A percentile compares a stretch with the other conserved stretches of the same genome.
Conservation (phyloP, 2,797 vertebrate genomes). For the Thunnus albacares region DNA sequence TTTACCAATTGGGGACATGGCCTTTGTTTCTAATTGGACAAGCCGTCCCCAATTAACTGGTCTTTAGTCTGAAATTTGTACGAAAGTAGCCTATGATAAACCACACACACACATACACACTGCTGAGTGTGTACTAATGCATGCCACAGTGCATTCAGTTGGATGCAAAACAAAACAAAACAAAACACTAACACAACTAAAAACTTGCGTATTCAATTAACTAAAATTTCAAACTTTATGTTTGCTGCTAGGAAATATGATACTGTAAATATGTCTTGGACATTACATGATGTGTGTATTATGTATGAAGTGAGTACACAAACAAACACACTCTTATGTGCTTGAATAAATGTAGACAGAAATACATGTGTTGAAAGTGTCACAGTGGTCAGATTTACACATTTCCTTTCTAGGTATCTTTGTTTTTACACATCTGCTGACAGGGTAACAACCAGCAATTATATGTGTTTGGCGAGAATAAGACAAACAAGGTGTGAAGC, state of each 20-base stretch:
- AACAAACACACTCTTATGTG: not conserved
- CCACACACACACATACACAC: constrained; percentile 15
- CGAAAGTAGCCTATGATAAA: too few relatives aligned
- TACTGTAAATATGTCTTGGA: not conserved
- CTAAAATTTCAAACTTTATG: not conserved
- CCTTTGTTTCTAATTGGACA: too few relatives aligned
- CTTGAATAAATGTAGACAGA: constrained; percentile 2
- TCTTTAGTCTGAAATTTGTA: too few relatives aligned
- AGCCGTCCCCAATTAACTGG: too few relatives aligned
- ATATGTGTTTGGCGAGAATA: not conserved
- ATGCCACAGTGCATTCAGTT: not conserved
- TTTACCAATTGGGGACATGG: too few relatives aligned
- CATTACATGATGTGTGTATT: not conserved
- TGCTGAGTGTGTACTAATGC: not conserved
- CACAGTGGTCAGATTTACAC: constrained; percentile 1
- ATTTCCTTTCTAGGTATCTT: not conserved
- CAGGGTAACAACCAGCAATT: constrained; percentile 4
- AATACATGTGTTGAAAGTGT: not conserved
- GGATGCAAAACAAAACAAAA: not conserved
- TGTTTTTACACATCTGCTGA: not conserved
- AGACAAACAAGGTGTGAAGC: not conserved
- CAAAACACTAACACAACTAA: not conserved
- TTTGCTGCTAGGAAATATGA: not conserved
- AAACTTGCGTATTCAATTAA: not conserved
- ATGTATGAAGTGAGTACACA: constrained; percentile 3